These are phyloP conservation scores for Rotaria macrura DNA, from an alignment of 2,888 invertebrate genomes.

Conservation along the genomic window DNA sequence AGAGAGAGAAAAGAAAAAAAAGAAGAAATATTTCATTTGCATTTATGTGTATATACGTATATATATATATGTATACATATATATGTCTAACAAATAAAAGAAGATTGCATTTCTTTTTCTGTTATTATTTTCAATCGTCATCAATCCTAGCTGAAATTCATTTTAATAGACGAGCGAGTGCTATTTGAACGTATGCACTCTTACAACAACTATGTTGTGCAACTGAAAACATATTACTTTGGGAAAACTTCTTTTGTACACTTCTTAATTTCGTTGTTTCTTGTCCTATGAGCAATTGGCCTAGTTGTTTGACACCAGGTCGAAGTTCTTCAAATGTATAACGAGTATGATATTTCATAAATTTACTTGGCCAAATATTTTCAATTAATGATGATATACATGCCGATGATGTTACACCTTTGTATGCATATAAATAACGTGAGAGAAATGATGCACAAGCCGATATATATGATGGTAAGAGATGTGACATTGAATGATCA, in stretches of 20 bases:
- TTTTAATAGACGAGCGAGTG: neutral
- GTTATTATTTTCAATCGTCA: no score
- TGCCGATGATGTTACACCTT: neutral
- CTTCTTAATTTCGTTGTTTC: constrained; percentile 2
- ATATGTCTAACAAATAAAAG: neutral
- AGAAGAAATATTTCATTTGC: neutral
- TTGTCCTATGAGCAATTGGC: neutral
- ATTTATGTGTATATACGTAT: neutral
- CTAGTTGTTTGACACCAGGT: neutral
- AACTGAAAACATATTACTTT: neutral
- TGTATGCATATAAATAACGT: neutral
- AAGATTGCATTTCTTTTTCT: neutral
- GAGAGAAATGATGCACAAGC: constrained; percentile 18
- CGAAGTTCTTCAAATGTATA: neutral
- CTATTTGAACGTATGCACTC: neutral
- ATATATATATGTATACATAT: neutral
- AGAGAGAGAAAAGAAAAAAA: neutral
- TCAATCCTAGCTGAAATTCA: neutral
- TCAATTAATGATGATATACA: neutral
- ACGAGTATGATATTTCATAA: neutral
- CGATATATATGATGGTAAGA: neutral
- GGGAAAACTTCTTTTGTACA: neutral
- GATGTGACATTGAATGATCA: neutral
- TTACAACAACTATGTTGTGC: constrained; percentile 6
- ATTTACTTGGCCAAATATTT: neutral